A percentile compares a stretch with the other conserved stretches of the same genome.
phyloP scores from a whole-genome alignment of 2,113 vertebrate species.

The Paradisaea rubra region DNA sequence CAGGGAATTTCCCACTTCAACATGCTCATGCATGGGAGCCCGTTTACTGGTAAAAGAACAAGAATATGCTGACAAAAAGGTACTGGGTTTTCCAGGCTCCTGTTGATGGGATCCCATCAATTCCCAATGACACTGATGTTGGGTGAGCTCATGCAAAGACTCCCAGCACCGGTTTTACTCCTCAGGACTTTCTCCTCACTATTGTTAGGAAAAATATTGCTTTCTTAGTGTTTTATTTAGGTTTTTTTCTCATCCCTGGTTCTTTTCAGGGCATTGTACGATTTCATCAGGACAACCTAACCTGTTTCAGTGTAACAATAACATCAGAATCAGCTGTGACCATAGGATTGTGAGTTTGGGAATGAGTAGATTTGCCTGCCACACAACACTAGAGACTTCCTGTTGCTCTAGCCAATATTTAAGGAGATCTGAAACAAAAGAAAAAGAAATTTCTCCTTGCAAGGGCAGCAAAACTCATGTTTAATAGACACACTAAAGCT shows the following conservation, averaged over 20 bases:
- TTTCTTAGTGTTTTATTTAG: neutral
- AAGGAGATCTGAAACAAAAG: neutral
- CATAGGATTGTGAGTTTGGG: neutral
- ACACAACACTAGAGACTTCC: neutral
- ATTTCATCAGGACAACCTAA: neutral
- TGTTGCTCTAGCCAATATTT: neutral
- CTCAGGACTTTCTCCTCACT: neutral
- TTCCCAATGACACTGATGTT: neutral
- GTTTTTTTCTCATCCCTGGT: neutral
- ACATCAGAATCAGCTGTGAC: neutral
- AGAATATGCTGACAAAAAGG: neutral
- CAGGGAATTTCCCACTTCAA: slow-evolving; percentile 22
- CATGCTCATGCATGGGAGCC: neutral
- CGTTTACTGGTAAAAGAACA: neutral
- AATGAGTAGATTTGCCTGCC: neutral
- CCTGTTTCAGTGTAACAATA: neutral
- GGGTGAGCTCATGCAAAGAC: neutral
- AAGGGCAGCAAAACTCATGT: neutral
- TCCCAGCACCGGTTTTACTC: neutral
- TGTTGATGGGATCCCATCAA: neutral
- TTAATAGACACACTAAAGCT: neutral
- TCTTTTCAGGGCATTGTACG: neutral
- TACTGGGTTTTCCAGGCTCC: neutral
- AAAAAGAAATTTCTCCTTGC: neutral
- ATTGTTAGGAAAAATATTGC: neutral